Base-by-base conservation (phyloP, 2,888 invertebrate species). In the Phasia obesa region DNA sequence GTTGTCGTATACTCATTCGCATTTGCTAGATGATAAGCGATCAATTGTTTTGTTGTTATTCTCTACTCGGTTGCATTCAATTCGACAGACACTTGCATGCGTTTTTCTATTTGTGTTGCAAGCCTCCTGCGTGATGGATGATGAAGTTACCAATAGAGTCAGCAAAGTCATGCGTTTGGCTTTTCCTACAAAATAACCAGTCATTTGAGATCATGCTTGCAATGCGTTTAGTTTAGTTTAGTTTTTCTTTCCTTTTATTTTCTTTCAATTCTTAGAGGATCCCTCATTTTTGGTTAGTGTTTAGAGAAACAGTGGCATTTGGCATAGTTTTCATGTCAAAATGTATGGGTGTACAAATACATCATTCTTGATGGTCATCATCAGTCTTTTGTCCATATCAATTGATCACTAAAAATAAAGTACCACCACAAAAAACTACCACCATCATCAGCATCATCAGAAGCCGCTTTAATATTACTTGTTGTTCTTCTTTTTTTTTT, bases 361-460 rank as follows among this genome's bases (percentile, higher is more conserved):
- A 89, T 89, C 89, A 89, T 89, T 89, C 88, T 76, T 88, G 90
- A 89, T 90, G 89, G 88, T 88, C 89, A 89, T 88, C 89, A 90
- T 89, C 89, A 89, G 89, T 89, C 90, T 84, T 87, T 79, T 88
- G 87, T 86, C 85, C 87, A 85, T 89, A 89, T 89, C 90, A 89
- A 88, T 87, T 87, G 86, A 86, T 86, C 86, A 83, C 85, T 59
- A 62, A 57, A 60, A 79, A 65, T 44, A 76, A 67, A 75, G 86
- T 87, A 71, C 65, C 67, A 70, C 42, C 76, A 78, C 23, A 80
- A 67, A 25, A 42, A 25, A 44, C 13, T n/a, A 55, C 31, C 42
- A 60, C 49, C 60, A 25, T 19, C 59, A 15, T 23, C n/a, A n/a
- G n/a, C 60, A 4, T 49, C 44, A 42, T 47, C 21, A 17, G 21